Evolutionary conservation across 2,113 vertebrate genomes (phyloP), one percentile per base, ranked within the genome.

Genomic region (Protobothrops mucrosquamatus): DNA sequence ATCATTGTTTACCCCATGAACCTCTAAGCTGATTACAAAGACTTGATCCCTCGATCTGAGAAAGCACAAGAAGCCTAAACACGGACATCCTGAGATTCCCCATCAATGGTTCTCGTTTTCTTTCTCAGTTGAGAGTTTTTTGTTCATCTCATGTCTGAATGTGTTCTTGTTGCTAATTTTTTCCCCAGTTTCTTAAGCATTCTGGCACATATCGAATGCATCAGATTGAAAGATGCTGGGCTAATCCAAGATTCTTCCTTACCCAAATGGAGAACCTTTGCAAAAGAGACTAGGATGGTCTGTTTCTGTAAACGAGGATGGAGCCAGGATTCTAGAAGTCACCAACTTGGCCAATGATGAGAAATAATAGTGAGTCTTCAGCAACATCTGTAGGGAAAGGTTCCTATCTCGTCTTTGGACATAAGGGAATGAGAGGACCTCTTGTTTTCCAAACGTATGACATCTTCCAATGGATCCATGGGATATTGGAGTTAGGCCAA

Each of bases 11-110:
- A 94, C 95, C 96, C 95, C 95, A 56, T 94, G 93, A 5, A 51
- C 92, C 95, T 26, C 93, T 95, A 12, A 96, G 96, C 18, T 89
- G 94, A 87, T 91, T 95, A 69, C 93, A 95, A 39, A 96, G 94
- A 1, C 96, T 94, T 85, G 29, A 94, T 94, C 90, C 96, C 95
- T 88, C 95, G 6, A 74, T 95, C 95, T 86, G 95, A 94, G 2
- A 24, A 29, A 6, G 26, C 88, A 85, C 52, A 0, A 10, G 91
- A 3, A 12, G 89, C 1, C 0, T 92, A 86, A 26, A 93, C 93
- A 34, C 34, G 61, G 10, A 8, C 56, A 9, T 54, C 94, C 64
- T 87, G 94, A 24, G 87, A 88, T 1, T 94, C 87, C 14, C 48
- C 74, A 15, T 88, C 91, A 59, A 89, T 52, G 22, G 91, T 88